phyloP scores from a whole-genome alignment of 2,113 vertebrate species.

The Apeltes quadracus region DNA sequence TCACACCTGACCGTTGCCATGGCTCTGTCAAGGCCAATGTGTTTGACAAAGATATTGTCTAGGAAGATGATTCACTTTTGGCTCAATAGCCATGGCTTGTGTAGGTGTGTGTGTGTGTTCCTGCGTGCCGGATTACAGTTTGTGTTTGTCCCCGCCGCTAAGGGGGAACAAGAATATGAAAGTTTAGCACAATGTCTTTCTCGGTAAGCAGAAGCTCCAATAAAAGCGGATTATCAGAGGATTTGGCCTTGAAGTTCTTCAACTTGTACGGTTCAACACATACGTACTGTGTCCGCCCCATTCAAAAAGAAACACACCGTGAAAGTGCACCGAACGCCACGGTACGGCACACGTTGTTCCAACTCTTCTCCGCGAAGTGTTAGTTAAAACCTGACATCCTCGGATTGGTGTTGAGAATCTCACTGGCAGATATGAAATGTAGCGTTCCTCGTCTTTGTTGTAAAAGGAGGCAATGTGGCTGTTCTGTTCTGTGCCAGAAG shows the following conservation, averaged over 20 bases:
- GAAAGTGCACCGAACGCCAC: background rate
- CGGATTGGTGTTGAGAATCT: slow-evolving; percentile 33
- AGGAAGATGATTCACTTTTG: slow-evolving; percentile 70
- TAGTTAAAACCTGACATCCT: slow-evolving; percentile 20
- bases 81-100: slow-evolving; percentile 51
- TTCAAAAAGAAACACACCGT: background rate
- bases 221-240: slow-evolving; percentile 65
- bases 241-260: slow-evolving; percentile 40
- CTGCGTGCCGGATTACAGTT: slow-evolving; percentile 28
- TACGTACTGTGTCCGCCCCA: background rate
- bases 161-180: slow-evolving; percentile 67
- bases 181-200: slow-evolving; percentile 61
- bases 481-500: slow-evolving; percentile 68
- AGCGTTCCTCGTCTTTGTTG: slow-evolving; percentile 64
- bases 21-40: slow-evolving; percentile 78
- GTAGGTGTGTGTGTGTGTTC: slow-evolving; percentile 25
- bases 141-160: slow-evolving; percentile 60
- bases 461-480: slow-evolving; percentile 59
- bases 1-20: slow-evolving; percentile 79
- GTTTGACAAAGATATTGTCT: slow-evolving; percentile 80
- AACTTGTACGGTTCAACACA: background rate
- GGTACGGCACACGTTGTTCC: background rate
- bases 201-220: slow-evolving; percentile 48
- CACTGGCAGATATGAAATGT: slow-evolving; percentile 63
- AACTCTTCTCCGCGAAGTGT: background rate